phyloP scores from a whole-genome alignment of 2,113 vertebrate genomes.

The Lutjanus erythropterus region DNA sequence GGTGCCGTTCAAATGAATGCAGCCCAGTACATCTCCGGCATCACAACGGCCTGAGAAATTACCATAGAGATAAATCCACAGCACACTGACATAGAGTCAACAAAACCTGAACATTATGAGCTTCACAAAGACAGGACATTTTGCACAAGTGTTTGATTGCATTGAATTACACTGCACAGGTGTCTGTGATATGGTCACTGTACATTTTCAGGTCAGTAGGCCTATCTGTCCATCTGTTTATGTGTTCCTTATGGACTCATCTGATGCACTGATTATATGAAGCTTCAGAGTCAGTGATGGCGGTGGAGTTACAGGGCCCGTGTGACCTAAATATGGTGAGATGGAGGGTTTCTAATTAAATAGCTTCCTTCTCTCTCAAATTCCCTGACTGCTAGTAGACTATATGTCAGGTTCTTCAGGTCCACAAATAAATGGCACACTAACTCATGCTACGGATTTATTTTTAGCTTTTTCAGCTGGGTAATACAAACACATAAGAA shows the following conservation, averaged over 20 bases:
- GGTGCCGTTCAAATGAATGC: background rate
- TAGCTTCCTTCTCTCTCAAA: constrained; percentile 39
- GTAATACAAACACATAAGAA: background rate
- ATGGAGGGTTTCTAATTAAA: constrained; percentile 74
- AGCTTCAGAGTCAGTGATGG: constrained; percentile 20
- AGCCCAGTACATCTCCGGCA: background rate
- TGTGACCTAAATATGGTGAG: constrained; percentile 70
- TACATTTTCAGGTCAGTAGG: background rate
- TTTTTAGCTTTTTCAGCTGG: constrained; percentile 11
- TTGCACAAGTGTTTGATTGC: background rate
- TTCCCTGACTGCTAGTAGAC: constrained; percentile 54
- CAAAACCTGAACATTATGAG: background rate
- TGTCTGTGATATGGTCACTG: background rate
- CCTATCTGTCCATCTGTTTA: constrained; percentile 14
- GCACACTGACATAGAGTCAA: background rate
- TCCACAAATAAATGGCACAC: constrained; percentile 52
- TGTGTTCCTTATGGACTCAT: background rate
- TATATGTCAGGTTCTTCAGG: constrained; percentile 59
- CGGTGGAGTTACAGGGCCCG: constrained; percentile 53
- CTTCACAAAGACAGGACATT: background rate
- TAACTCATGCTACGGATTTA: background rate
- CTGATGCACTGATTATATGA: constrained; percentile 28
- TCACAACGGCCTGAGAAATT: background rate
- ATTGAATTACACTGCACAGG: background rate
- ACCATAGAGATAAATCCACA: background rate